These are phyloP conservation scores for Lepisosteus osseus DNA, from an alignment of 2,113 vertebrate species.

Conservation along the genomic window DNA sequence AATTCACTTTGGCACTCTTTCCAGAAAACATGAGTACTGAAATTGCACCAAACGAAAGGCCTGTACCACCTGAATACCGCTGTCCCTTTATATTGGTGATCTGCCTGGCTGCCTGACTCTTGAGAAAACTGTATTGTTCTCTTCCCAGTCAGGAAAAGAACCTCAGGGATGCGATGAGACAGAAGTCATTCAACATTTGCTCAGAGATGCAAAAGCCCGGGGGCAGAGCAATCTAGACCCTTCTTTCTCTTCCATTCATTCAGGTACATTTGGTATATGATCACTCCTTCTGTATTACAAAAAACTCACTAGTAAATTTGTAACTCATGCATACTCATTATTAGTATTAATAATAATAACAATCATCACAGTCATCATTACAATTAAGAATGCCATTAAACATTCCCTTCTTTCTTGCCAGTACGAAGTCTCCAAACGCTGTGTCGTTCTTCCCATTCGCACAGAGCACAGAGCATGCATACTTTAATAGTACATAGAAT, in stretches of 20 bases:
- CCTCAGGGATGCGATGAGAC: slow-evolving; percentile 6
- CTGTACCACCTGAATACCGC: background rate
- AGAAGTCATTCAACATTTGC: background rate
- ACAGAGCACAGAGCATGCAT: too few species aligned
- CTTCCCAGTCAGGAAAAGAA: slow-evolving; percentile 26
- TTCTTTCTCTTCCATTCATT: background rate
- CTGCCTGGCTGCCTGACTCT: slow-evolving; percentile 18
- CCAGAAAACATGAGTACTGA: slow-evolving; percentile 26
- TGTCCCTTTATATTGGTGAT: slow-evolving; percentile 24
- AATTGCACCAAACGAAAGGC: background rate
- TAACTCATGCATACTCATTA: too few species aligned
- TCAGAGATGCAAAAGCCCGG: background rate
- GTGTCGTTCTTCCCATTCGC: too few species aligned
- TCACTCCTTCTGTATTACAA: too few species aligned
- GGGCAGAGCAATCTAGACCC: background rate
- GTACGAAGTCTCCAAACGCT: too few species aligned
- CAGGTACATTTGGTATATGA: background rate
- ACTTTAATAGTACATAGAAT: too few species aligned
- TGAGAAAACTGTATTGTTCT: slow-evolving; percentile 24
- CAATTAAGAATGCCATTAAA: too few species aligned
- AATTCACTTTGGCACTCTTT: slow-evolving; percentile 24
- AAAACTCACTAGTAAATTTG: too few species aligned
- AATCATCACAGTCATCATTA: too few species aligned
- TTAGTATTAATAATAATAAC: too few species aligned
- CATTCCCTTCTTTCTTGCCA: too few species aligned